Base-by-base conservation (phyloP, 2,888 invertebrate genomes). In the Parnassius mnemosyne region DNA sequence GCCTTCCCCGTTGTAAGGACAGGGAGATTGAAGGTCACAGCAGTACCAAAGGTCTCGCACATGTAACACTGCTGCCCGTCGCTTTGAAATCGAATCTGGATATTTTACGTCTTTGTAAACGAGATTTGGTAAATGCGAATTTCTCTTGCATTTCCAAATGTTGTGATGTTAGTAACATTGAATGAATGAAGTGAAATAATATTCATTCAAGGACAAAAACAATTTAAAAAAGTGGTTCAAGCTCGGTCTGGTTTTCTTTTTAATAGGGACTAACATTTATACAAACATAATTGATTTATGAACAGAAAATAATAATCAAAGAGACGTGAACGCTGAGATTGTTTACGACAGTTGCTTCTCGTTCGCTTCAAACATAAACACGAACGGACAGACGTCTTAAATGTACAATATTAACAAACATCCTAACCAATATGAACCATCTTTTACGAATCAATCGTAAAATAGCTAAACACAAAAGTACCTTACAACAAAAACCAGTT, bases 271-370 rank as follows among this genome's bases (percentile, higher is more conserved):
- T 62, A 62, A 62, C 47, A 55, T 44, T 25, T 11, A 10, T 71
- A 53, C 57, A 51, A 41, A 57, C 51, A 57, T 57, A 76, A 63
- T 76, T 75, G 58, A 66, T 61, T 57, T 53, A 63, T 61, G 53
- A 50, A 60, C 53, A 53, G 41, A 57, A 63, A 59, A 63, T 59
- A 43, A 54, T 55, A 63, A 53, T 20, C 60, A 54, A 59, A 63
- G 47, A 63, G n/a, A 9, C 34, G 46, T 54, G 50, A 34, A 56
- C 51, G 41, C 11, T 34, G 50, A 34, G 9, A 47, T 41, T 63
- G 63, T 63, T 63, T 63, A 63, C 52, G 47, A 52, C 63, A 51
- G 57, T 55, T 57, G 58, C 41, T 54, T 51, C 51, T 61, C 56
- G 56, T 61, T 51, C 25, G 57, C 10, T 57, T 47, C 34, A 58